Base-by-base conservation (phyloP, 2,888 invertebrate species). In the Salticus scenicus region DNA sequence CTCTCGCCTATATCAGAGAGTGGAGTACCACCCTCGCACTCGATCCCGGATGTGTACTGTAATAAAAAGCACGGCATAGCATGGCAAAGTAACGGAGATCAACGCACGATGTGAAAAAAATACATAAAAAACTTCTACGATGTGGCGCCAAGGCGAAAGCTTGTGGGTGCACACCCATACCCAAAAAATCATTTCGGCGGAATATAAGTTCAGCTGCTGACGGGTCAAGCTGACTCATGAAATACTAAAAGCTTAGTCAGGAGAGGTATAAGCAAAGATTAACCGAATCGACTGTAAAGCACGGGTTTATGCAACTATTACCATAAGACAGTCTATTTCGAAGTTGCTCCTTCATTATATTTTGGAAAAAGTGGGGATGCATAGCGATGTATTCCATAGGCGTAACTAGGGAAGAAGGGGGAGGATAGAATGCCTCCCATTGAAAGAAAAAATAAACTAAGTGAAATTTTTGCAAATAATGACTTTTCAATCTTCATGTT, bases 1-100 rank as follows among this genome's bases (percentile, higher is more conserved):
- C n/a, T n/a, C n/a, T n/a, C n/a, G n/a, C n/a, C n/a, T n/a, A n/a
- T n/a, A n/a, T n/a, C 7, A 57, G 72, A 51, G 77, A 77, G 77
- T 77, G 83, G 77, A 42, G 41, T 83, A 71, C 72, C 57, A 83
- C 83, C 77, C 77, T 57, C 77, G 37, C 72, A 12, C 72, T 77
- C 72, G 77, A 77, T 77, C 83, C 81, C 83, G 83, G 83, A 83
- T 83, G 83, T 83, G 73, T 83, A 63, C 57, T 28, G 72, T 57
- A 83, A 83, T 83, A 77, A 77, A 83, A 83, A 66, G 57, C n/a
- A n/a, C n/a, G n/a, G n/a, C n/a, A n/a, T n/a, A n/a, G 77, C 67
- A 28, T 24, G 42, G 70, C 28, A 70, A 70, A 51, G 31, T 57
- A 80, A 73, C 80, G 80, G 73, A 67, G 71, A 80, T 80, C 47